Base-by-base conservation (phyloP, 2,113 vertebrate species). In the Euleptes europaea region DNA sequence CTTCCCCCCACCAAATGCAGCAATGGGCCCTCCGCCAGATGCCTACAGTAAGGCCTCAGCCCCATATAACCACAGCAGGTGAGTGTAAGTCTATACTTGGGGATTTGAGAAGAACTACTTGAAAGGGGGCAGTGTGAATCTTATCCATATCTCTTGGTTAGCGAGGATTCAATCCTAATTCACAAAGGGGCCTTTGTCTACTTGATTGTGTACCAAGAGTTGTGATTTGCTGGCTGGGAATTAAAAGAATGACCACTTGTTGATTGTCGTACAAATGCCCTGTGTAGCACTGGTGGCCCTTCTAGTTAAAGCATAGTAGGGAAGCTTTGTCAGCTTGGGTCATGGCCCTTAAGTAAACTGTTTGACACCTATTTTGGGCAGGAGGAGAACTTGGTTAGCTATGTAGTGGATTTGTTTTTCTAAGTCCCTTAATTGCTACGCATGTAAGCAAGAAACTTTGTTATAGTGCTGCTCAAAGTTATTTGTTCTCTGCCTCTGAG, bases 1-100 rank as follows among this genome's bases (percentile, higher is more conserved):
- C 94, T 98, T 99, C 92, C 96, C 95, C 15, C 95, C 96, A 1
- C 96, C 96, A 90, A 96, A 92, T 42, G 77, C 97, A 0, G 84
- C 95, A 19, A 90, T 96, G 91, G 95, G 93, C 49, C 96, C 96
- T 57, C 96, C 96, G 4, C 97, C 95, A 0, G 95, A 96, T 83
- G 67, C 94, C 88, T 94, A 97, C 83, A 78, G 97, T 97, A 96
- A 97, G 88, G 91, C 96, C 82, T 95, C 96, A 85, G 94, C 95
- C 49, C 88, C 93, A 63, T 97, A 97, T 93, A 96, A 94, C 94
- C 97, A 96, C 73, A 95, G 96, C 95, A 97, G 96, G 98, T 98
- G 89, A 97, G 96, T 70, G 44, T 51, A 26, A 0, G n/a, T 77
- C 80, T 63, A 21, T 84, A 80, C 14, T 42, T 70, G 72, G 75